Evolutionary conservation across 2,888 invertebrate species (phyloP).

Genomic region (Isotomurus palustris): DNA sequence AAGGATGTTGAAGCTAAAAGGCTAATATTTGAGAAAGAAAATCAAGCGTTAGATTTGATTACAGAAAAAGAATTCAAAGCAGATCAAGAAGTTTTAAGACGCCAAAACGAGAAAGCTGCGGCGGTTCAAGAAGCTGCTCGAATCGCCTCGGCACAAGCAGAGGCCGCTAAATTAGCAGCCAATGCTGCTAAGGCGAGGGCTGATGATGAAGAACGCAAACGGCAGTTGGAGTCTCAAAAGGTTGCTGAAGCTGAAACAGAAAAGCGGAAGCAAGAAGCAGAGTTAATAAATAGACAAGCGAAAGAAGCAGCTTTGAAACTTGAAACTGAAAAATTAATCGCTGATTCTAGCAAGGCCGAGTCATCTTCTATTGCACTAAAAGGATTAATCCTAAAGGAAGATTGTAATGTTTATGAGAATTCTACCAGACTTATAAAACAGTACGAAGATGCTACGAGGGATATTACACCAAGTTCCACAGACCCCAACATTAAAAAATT

Average conservation of each 20-base stretch:
- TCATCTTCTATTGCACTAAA: constrained; percentile 26
- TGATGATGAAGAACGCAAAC: constrained; percentile 2
- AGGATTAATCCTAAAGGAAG: constrained; percentile 30
- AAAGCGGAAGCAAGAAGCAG: constrained; percentile 1
- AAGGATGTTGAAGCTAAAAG: neutral
- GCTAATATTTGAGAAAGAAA: neutral
- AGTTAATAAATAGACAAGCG: neutral
- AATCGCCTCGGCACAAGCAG: neutral
- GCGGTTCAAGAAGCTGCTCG: constrained; percentile 9
- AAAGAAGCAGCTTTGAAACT: constrained; percentile 13
- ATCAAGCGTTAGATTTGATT: neutral
- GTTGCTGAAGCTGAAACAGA: constrained; percentile 4
- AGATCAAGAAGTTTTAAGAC: constrained; percentile 9
- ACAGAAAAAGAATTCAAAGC: constrained; percentile 13
- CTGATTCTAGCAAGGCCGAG: constrained; percentile 3
- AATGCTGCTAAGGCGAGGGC: neutral
- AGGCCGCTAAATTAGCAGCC: constrained; percentile 2
- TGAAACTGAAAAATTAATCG: constrained; percentile 1
- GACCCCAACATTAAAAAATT: constrained; percentile 34
- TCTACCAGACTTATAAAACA: constrained; percentile 30
- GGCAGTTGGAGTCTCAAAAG: neutral
- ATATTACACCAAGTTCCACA: constrained; percentile 27
- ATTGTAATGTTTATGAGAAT: constrained; percentile 30
- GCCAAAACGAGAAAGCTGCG: constrained; percentile 16
- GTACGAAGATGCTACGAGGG: constrained; percentile 27